phyloP scores from a whole-genome alignment of 2,113 vertebrate genomes.

The Ondatra zibethicus region DNA sequence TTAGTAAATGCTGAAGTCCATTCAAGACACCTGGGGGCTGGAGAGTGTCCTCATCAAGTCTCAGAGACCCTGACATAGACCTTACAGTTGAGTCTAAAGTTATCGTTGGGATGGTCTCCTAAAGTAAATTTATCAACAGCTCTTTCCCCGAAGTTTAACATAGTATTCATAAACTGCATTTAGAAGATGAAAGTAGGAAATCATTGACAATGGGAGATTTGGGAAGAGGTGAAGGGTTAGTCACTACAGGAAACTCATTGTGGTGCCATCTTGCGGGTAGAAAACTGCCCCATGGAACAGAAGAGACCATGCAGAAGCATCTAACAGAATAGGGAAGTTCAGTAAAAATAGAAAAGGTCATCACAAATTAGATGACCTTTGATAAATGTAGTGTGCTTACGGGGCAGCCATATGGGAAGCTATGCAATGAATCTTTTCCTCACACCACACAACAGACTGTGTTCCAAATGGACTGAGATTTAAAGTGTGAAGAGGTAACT shows the following conservation, averaged over 20 bases:
- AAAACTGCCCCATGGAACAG: not conserved
- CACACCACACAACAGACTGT: not conserved
- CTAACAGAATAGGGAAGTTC: not conserved
- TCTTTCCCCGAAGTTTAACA: not conserved
- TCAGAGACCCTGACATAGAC: not conserved
- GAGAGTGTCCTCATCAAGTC: not conserved
- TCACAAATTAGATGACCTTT: not conserved
- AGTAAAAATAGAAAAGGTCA: not conserved
- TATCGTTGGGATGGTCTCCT: not conserved
- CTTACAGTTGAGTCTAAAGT: not conserved
- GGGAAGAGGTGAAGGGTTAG: not conserved
- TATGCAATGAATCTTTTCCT: not conserved
- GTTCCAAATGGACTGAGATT: not conserved
- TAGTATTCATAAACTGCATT: not conserved
- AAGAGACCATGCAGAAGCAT: not conserved
- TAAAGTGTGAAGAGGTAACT: not conserved
- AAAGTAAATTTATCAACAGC: not conserved
- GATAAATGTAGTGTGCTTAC: not conserved
- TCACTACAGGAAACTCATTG: not conserved
- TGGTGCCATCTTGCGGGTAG: not conserved
- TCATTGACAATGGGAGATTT: not conserved
- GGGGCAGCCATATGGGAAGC: not conserved
- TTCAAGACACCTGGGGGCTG: not conserved
- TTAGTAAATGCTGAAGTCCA: not conserved
- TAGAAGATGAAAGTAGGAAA: not conserved